Percentiles rank a stretch among this genome's conserved stretches.
Evolutionary conservation across 2,888 invertebrate species (phyloP).

Genomic region (Cephus nigrinus): DNA sequence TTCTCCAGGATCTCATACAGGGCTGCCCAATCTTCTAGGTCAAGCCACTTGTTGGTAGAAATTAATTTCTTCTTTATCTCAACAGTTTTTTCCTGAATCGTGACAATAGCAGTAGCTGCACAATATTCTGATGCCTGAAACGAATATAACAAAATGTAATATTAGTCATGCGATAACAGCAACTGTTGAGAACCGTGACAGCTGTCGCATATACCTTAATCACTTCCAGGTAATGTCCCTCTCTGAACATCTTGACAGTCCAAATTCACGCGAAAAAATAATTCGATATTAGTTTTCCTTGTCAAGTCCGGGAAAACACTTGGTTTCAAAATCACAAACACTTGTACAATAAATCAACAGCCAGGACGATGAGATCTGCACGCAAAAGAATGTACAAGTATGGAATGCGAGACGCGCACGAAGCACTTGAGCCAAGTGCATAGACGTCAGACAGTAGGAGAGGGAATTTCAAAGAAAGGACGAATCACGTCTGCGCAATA

Average conservation of each 20-base stretch:
- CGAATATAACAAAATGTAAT: neutral
- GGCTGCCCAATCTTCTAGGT: conserved; percentile 50
- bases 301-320: neutral
- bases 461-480: neutral
- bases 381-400: neutral
- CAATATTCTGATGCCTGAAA: conserved; percentile 46
- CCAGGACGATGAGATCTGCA: neutral
- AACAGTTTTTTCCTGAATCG: conserved; percentile 49
- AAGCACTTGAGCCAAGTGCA: neutral
- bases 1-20: conserved; percentile 47
- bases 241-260: conserved; percentile 45
- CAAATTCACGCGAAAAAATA: neutral
- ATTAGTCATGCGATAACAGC: conserved; percentile 3
- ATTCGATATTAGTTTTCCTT: neutral
- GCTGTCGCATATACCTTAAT: conserved; percentile 52
- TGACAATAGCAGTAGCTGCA: conserved; percentile 50
- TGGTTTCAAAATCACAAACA: neutral
- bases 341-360: neutral
- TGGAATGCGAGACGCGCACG: neutral
- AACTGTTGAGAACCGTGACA: conserved; percentile 34
- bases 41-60: conserved; percentile 52
- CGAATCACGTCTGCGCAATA: neutral
- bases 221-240: conserved; percentile 54
- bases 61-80: conserved; percentile 45
- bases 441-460: neutral